Evolutionary conservation across 2,113 vertebrate genomes (phyloP).

Genomic region (Crotophaga sulcirostris): DNA sequence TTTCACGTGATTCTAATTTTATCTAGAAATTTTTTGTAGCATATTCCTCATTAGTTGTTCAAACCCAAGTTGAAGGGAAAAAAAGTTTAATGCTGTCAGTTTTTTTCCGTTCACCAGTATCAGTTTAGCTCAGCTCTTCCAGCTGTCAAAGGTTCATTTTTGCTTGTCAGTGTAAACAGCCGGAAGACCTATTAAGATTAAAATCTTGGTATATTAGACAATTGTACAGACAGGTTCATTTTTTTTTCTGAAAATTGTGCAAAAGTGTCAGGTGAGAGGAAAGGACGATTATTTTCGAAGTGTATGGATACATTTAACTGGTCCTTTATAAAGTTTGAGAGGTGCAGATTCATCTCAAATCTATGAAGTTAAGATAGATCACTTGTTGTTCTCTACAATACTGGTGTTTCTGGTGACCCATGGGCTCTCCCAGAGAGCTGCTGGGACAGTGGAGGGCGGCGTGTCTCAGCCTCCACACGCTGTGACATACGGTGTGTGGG

Average conservation of each 20-base stretch:
- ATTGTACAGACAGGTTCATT: neutral
- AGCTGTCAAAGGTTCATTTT: neutral
- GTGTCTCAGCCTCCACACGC: neutral
- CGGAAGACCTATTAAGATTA: neutral
- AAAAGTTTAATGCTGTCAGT: neutral
- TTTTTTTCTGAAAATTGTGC: neutral
- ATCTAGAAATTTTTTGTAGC: neutral
- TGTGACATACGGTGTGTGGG: slow-evolving; percentile 26
- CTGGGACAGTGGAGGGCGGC: neutral
- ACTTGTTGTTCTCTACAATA: neutral
- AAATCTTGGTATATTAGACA: neutral
- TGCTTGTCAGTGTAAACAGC: neutral
- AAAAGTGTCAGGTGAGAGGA: neutral
- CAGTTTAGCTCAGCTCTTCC: neutral
- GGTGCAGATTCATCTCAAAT: neutral
- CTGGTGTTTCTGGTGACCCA: neutral
- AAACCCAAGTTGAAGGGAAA: neutral
- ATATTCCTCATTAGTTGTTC: neutral
- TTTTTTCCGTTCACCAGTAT: neutral
- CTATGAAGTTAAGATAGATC: neutral
- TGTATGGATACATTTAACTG: neutral
- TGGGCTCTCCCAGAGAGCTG: neutral
- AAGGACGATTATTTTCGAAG: neutral
- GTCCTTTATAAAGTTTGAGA: neutral
- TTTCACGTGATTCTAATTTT: neutral